Percentiles rank a stretch among this genome's conserved stretches.
These are phyloP conservation scores for Timandra comae DNA, from an alignment of 2,888 invertebrate species.

Conservation along the genomic window DNA sequence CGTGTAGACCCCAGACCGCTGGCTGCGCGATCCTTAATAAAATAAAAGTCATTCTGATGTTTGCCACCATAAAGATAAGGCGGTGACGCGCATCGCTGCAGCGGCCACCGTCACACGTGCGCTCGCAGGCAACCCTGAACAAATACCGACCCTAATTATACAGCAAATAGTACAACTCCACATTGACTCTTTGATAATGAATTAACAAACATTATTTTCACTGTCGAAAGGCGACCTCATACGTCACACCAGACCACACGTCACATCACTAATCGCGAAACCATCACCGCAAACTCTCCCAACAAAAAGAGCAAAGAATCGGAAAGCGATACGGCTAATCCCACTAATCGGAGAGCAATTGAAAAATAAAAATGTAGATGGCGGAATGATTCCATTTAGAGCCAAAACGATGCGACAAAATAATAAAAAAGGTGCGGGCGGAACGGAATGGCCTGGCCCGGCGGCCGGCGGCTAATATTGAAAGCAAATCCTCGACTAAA, in stretches of 20 bases:
- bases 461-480: constrained; percentile 74
- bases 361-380: constrained; percentile 79
- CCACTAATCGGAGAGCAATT: constrained; percentile 76
- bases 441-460: constrained; percentile 59
- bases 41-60: constrained; percentile 56
- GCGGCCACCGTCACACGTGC: constrained; percentile 58
- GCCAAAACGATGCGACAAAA: constrained; percentile 77
- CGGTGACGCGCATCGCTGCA: constrained; percentile 43
- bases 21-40: constrained; percentile 61
- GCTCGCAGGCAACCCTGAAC: constrained; percentile 40
- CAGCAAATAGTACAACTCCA: constrained; percentile 55
- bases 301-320: constrained; percentile 72
- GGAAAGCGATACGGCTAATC: constrained; percentile 74
- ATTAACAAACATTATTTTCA: constrained; percentile 32
- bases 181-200: constrained; percentile 52
- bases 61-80: constrained; percentile 69
- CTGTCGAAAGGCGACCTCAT: constrained; percentile 32
- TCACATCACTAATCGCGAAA: constrained; percentile 13
- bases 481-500: constrained; percentile 77
- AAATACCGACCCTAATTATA: constrained; percentile 63
- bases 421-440: constrained; percentile 71
- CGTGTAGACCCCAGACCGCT: constrained; percentile 33
- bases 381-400: constrained; percentile 75
- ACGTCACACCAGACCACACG: constrained; percentile 25
- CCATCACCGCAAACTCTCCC: constrained; percentile 56